phyloP scores from a whole-genome alignment of 2,113 vertebrate genomes.

The Prietella phreatophila region DNA sequence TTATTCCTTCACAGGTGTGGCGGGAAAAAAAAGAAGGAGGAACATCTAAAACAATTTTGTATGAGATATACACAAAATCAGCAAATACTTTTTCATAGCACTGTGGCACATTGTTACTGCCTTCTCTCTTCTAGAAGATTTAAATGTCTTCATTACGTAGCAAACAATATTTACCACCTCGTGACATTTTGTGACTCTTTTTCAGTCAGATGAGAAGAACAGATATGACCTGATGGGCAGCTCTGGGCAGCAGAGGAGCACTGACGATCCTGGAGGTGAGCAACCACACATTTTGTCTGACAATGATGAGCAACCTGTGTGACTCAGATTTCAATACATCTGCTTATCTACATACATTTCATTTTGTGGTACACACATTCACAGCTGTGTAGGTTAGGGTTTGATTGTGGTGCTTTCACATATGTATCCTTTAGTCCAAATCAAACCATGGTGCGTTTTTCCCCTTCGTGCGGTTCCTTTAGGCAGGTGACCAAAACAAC shows the following conservation, averaged over 20 bases:
- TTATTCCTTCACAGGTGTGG: no score
- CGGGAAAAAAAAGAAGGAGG: no score
- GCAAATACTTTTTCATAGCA: no score
- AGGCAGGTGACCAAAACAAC: not conserved
- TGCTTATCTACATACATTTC: not conserved
- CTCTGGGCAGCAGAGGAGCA: conserved; percentile 60
- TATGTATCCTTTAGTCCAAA: not conserved
- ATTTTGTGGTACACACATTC: not conserved
- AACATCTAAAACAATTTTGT: no score
- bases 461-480: not conserved
- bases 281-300: not conserved
- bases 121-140: not conserved
- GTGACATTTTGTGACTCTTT: not conserved
- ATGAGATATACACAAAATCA: no score
- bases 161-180: not conserved
- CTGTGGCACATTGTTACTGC: not conserved
- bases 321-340: not conserved
- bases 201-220: conserved; percentile 67
- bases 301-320: not conserved
- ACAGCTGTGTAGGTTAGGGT: not conserved
- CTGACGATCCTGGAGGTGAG: conserved; percentile 69
- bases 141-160: not conserved
- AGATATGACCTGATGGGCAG: conserved; percentile 68
- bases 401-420: not conserved
- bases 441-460: not conserved